These are phyloP conservation scores for Caenorhabditis panamensis DNA, from an alignment of 2,888 invertebrate genomes.

Conservation along the genomic window DNA sequence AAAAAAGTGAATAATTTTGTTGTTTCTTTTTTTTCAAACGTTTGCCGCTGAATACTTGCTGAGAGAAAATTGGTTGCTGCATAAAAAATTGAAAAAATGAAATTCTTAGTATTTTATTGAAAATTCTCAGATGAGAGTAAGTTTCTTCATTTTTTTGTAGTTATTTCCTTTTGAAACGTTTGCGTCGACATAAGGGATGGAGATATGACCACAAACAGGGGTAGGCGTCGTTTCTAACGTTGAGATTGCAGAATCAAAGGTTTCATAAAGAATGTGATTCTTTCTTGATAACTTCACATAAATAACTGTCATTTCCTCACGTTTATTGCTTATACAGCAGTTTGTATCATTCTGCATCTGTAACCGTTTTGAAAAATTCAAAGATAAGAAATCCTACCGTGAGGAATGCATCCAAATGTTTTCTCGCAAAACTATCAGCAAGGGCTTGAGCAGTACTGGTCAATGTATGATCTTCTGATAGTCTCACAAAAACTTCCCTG, in stretches of 20 bases:
- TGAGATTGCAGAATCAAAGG: conserved; percentile 35
- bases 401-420: conserved; percentile 58
- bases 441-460: conserved; percentile 58
- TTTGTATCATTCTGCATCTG: conserved; percentile 47
- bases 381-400: conserved; percentile 25
- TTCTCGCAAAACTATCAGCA: conserved; percentile 53
- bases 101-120: too few species aligned
- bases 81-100: too few species aligned
- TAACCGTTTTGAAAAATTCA: conserved; percentile 8
- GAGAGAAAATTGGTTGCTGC: too few species aligned
- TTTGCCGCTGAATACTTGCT: too few species aligned
- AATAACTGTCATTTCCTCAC: conserved; percentile 67
- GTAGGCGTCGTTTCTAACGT: conserved; percentile 37
- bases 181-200: conserved; percentile 31
- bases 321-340: conserved; percentile 49
- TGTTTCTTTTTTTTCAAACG: too few species aligned
- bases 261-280: conserved; percentile 29
- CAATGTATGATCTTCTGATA: conserved; percentile 54
- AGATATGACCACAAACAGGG: background rate
- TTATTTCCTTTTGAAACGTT: conserved; percentile 24
- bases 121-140: background rate
- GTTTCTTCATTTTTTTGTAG: conserved; percentile 20
- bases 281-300: conserved; percentile 38
- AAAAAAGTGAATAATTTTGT: too few species aligned
- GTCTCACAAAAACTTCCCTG: conserved; percentile 52